phyloP scores from a whole-genome alignment of 2,113 vertebrate genomes.

The Lanius collurio region DNA sequence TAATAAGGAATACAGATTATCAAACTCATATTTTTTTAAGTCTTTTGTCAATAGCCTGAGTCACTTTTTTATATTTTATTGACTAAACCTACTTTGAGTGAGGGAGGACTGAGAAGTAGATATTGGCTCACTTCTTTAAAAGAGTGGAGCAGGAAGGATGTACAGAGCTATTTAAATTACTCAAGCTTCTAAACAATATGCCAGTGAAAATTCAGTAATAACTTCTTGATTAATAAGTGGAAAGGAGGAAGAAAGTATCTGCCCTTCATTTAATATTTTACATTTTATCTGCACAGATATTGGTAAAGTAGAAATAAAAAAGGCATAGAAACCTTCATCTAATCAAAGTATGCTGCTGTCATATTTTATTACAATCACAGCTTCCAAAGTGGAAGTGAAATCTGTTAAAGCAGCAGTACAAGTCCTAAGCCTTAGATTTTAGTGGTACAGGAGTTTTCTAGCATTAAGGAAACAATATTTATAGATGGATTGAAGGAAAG shows the following conservation, averaged over 20 bases:
- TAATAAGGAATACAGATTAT: not conserved
- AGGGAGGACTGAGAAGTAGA: not conserved
- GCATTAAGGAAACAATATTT: not conserved
- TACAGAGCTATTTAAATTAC: conserved; percentile 59
- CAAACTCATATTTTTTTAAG: not conserved
- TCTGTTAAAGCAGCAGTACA: not conserved
- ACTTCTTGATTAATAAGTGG: conserved; percentile 52
- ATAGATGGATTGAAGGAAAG: not conserved
- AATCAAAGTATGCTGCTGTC: conserved; percentile 30
- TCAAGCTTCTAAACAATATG: conserved; percentile 49
- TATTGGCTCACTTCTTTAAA: not conserved
- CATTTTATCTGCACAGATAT: conserved; percentile 58
- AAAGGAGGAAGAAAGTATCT: not conserved
- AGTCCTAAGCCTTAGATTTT: not conserved
- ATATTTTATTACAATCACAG: conserved; percentile 45
- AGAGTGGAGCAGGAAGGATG: not conserved
- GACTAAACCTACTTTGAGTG: not conserved
- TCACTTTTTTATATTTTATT: not conserved
- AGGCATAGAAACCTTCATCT: not conserved
- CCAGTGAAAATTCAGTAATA: conserved; percentile 45
- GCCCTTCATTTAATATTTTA: conserved; percentile 56
- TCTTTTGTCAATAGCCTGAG: not conserved
- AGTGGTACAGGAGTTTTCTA: not conserved
- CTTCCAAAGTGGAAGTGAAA: conserved; percentile 25
- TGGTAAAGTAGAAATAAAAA: conserved; percentile 45